A percentile compares a stretch with the other conserved stretches of the same genome.
These are phyloP conservation scores for Cyanoderma ruficeps DNA, from an alignment of 2,113 vertebrate genomes.

Conservation along the genomic window DNA sequence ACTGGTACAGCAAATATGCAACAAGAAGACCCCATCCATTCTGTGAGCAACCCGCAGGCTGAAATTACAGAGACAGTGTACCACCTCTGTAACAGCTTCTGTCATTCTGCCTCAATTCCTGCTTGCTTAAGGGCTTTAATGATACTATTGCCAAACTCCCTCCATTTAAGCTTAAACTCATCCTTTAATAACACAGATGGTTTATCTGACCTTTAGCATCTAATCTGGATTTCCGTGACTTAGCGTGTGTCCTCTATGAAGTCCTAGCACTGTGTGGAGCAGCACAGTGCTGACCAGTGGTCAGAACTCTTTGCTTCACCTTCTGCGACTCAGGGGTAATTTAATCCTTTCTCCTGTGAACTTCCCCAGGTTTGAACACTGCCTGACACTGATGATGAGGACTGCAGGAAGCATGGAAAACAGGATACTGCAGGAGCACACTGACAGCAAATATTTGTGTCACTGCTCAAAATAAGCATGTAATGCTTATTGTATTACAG, in stretches of 20 bases:
- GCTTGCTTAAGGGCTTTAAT: slow-evolving; percentile 10
- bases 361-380: neutral
- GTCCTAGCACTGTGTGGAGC: neutral
- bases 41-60: neutral
- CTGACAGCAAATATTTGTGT: neutral
- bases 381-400: neutral
- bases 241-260: neutral
- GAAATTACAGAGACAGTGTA: neutral
- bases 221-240: neutral
- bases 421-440: neutral
- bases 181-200: neutral
- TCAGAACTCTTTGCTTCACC: neutral
- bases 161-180: neutral
- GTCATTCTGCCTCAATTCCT: neutral
- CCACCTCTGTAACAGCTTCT: neutral
- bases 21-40: neutral
- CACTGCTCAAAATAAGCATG: slow-evolving; percentile 26
- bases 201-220: neutral
- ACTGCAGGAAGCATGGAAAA: neutral
- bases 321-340: neutral
- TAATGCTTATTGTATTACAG: slow-evolving; percentile 23
- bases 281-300: neutral
- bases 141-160: neutral
- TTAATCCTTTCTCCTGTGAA: neutral
- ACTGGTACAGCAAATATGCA: neutral